Evolutionary conservation across 1,140 invertebrate genomes (phyloP).

Genomic region (Drosophila parvula): DNA sequence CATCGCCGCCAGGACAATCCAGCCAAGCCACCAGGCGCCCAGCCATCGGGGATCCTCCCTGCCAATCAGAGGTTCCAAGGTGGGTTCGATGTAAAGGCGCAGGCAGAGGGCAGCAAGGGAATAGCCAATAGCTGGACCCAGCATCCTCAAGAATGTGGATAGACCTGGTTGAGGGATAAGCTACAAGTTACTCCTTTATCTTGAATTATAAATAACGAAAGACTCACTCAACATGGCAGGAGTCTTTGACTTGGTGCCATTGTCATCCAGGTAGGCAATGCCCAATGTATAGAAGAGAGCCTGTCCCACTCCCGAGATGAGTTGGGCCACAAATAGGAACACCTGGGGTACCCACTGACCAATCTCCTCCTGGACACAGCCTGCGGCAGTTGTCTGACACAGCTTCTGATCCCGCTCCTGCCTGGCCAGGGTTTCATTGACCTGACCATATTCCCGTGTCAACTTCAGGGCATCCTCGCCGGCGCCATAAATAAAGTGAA

Average conservation of each 20-base stretch:
- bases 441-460: constrained; percentile 86
- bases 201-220: neutral
- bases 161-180: constrained; percentile 84
- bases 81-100: constrained; percentile 88
- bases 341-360: constrained; percentile 86
- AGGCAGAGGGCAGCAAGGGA: constrained; percentile 88
- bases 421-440: constrained; percentile 47
- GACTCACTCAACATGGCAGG: constrained; percentile 87
- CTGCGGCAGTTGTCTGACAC: constrained; percentile 27
- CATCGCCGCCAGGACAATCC: constrained; percentile 87
- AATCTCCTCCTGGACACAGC: constrained; percentile 63
- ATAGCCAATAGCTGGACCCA: constrained; percentile 89
- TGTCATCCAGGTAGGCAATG: constrained; percentile 89
- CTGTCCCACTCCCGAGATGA: constrained; percentile 88
- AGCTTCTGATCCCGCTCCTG: constrained; percentile 39
- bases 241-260: constrained; percentile 88
- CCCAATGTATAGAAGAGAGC: constrained; percentile 88
- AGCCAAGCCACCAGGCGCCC: constrained; percentile 94
- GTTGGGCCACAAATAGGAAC: constrained; percentile 87
- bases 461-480: constrained; percentile 88
- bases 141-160: constrained; percentile 88
- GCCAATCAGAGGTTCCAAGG: constrained; percentile 87
- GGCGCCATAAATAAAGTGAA: constrained; percentile 90
- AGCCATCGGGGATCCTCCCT: constrained; percentile 89
- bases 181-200: neutral